phyloP scores from a whole-genome alignment of 1,140 invertebrate species.

The Sitobion miscanthi region DNA sequence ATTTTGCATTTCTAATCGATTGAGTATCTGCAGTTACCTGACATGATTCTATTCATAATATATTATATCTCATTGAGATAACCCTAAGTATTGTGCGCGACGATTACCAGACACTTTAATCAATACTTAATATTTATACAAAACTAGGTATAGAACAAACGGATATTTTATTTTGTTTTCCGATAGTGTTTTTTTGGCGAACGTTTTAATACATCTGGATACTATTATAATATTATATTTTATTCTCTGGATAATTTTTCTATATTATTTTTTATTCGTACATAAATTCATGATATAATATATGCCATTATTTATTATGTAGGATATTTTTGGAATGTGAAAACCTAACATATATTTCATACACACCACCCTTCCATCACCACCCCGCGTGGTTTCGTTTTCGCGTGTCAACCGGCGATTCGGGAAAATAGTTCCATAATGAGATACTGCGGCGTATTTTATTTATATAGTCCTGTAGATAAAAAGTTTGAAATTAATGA shows the following conservation, averaged over 20 bases:
- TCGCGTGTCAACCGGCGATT: constrained; percentile 6
- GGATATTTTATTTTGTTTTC: not conserved
- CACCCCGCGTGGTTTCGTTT: not conserved
- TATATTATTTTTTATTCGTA: not conserved
- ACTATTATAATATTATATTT: not conserved
- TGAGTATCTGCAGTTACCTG: not conserved
- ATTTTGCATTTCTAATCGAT: not conserved
- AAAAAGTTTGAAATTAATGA: constrained; percentile 7
- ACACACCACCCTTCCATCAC: not conserved
- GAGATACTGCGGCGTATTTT: not conserved
- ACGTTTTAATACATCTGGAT: not conserved
- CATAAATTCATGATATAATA: not conserved
- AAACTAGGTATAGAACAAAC: not conserved
- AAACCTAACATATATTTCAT: not conserved
- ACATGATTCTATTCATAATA: not conserved
- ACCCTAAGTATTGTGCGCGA: not conserved
- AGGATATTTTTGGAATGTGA: not conserved
- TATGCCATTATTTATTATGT: not conserved
- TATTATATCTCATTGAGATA: not conserved
- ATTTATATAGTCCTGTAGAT: not conserved
- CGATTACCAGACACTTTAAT: not conserved
- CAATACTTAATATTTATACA: not conserved
- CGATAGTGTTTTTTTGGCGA: not conserved
- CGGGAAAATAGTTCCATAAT: not conserved
- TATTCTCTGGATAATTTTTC: not conserved